These are phyloP conservation scores for Platorchestia sp. DNA, from an alignment of 1,140 invertebrate species.

Conservation along the genomic window DNA sequence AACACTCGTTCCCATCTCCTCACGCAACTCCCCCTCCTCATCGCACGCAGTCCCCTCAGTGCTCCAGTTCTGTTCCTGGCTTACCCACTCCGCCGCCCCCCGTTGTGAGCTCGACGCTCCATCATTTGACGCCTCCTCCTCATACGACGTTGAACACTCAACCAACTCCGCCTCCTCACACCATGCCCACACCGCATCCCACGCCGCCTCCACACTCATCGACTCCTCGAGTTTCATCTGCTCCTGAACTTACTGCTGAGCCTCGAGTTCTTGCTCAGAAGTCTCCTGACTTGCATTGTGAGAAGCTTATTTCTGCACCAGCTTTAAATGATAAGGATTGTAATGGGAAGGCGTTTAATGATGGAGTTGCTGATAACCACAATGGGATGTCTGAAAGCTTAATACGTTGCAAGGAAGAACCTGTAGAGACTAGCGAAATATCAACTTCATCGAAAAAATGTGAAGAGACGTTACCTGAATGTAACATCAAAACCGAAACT, in stretches of 20 bases:
- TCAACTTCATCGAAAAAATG: background rate
- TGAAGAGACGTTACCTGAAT: background rate
- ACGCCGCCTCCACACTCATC: constrained; percentile 16
- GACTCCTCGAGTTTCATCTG: background rate
- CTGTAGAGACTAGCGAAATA: background rate
- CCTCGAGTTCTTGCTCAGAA: background rate
- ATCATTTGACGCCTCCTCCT: background rate
- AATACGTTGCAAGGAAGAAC: background rate
- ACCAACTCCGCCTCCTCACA: constrained; percentile 18
- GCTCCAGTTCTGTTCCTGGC: constrained; percentile 12
- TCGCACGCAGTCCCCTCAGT: background rate
- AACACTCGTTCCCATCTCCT: constrained; percentile 7
- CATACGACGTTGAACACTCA: background rate
- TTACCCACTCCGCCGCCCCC: background rate
- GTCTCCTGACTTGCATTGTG: background rate
- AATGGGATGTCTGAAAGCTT: background rate
- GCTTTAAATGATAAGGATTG: background rate
- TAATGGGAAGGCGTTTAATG: background rate
- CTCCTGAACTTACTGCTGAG: background rate
- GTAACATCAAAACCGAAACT: background rate
- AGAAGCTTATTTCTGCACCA: background rate
- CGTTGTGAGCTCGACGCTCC: background rate
- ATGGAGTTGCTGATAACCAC: background rate
- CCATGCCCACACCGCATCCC: background rate
- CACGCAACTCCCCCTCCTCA: background rate